Evolutionary conservation across 2,797 vertebrate genomes (phyloP).

Genomic region (Sebastes matsubarae): DNA sequence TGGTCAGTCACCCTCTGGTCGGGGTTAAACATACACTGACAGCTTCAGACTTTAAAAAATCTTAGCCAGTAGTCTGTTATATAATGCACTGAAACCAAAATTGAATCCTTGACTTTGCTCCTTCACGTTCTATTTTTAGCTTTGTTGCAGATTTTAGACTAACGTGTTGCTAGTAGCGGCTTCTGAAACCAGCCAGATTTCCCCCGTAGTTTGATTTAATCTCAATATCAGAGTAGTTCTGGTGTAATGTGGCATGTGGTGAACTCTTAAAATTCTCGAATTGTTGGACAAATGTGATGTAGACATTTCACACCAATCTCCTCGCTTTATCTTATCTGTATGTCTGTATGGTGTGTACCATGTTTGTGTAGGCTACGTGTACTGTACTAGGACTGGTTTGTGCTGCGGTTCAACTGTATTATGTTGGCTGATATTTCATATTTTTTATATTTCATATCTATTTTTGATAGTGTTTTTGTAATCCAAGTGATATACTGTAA

Average conservation of each 20-base stretch:
- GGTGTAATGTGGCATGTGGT: not conserved
- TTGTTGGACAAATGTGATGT: not conserved
- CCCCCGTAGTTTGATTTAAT: not conserved
- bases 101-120: slow-evolving; percentile 4
- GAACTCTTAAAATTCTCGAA: not conserved
- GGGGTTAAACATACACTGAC: slow-evolving; percentile 65
- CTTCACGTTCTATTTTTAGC: not conserved
- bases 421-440: slow-evolving; percentile 19
- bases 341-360: not conserved
- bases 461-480: slow-evolving; percentile 25
- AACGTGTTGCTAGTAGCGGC: not conserved
- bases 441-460: not conserved
- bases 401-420: not conserved
- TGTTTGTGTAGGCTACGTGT: not conserved
- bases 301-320: not conserved
- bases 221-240: not conserved
- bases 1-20: slow-evolving; percentile 70
- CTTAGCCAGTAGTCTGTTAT: not conserved
- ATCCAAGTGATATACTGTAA: slow-evolving; percentile 1
- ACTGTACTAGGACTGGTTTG: slow-evolving; percentile 6
- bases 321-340: not conserved
- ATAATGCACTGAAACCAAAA: not conserved
- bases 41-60: slow-evolving; percentile 31
- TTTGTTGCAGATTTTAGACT: not conserved
- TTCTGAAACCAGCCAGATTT: not conserved